phyloP scores from a whole-genome alignment of 2,797 vertebrate species.

The Eurystomus glaucurus region DNA sequence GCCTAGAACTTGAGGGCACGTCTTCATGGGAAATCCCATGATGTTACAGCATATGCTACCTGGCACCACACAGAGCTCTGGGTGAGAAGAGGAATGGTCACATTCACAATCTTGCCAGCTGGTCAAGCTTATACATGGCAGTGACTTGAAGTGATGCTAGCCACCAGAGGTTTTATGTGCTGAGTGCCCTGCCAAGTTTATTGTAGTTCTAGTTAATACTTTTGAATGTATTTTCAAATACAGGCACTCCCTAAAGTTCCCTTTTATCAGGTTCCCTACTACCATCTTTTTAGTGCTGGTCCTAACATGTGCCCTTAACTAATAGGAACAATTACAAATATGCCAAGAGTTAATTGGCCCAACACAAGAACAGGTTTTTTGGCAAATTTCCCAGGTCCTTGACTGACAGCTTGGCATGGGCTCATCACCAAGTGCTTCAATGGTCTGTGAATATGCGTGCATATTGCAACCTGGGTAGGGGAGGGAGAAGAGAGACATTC shows the following conservation, averaged over 20 bases:
- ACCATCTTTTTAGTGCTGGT: neutral
- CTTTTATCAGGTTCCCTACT: neutral
- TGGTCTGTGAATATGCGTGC: neutral
- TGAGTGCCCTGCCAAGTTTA: neutral
- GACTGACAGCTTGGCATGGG: conserved; percentile 41
- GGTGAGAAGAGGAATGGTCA: neutral
- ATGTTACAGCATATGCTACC: conserved; percentile 37
- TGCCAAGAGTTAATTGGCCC: conserved; percentile 27
- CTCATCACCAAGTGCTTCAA: conserved; percentile 13
- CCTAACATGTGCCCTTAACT: neutral
- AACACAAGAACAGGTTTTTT: conserved; percentile 5
- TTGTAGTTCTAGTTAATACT: neutral
- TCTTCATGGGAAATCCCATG: neutral
- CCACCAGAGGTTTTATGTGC: neutral
- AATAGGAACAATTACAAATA: conserved; percentile 26
- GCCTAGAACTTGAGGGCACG: neutral
- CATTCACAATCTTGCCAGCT: neutral
- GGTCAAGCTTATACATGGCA: neutral
- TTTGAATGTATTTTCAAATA: neutral
- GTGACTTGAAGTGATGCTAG: neutral
- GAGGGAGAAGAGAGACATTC: neutral
- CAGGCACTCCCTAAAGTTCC: neutral
- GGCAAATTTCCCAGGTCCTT: conserved; percentile 34
- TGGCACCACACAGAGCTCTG: neutral
- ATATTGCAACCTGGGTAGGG: neutral